Percentiles rank a stretch among this genome's conserved stretches.
phyloP scores from a whole-genome alignment of 2,888 invertebrate genomes.

The Mallateleia sp. region DNA sequence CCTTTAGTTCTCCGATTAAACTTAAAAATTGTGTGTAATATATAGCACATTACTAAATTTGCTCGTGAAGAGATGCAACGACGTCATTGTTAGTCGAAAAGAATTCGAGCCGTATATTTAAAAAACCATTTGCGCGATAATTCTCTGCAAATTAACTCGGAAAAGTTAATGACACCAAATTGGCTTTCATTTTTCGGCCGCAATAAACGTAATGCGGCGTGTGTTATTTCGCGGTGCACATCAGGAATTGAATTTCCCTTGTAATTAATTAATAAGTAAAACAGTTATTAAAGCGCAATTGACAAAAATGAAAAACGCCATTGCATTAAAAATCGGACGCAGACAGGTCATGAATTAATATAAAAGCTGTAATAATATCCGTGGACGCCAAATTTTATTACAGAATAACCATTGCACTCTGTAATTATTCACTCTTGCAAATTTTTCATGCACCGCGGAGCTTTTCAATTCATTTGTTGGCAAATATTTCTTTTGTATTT shows the following conservation, averaged over 20 bases:
- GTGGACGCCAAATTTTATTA: constrained; percentile 31
- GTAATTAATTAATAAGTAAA: constrained; percentile 58
- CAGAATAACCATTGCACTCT: constrained; percentile 30
- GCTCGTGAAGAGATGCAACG: too few species aligned
- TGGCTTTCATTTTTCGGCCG: constrained; percentile 2
- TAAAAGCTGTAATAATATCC: constrained; percentile 37
- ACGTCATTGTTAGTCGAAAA: too few species aligned
- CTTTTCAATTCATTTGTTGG: constrained; percentile 35
- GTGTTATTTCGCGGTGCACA: constrained; percentile 13
- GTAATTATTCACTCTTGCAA: constrained; percentile 47
- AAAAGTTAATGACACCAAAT: constrained; percentile 4
- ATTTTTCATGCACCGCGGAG: constrained; percentile 55
- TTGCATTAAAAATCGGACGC: background rate
- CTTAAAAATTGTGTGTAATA: too few species aligned
- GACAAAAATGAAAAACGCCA: constrained; percentile 15
- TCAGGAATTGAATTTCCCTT: constrained; percentile 27
- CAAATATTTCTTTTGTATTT: constrained; percentile 29
- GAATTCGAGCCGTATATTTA: too few species aligned
- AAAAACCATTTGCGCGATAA: background rate
- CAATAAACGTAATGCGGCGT: background rate
- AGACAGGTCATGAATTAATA: constrained; percentile 31
- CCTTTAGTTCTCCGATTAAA: too few species aligned
- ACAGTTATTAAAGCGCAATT: constrained; percentile 54
- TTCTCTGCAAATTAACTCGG: background rate
- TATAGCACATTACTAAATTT: too few species aligned